phyloP scores from a whole-genome alignment of 2,113 vertebrate species.

The Ciconia boyciana region DNA sequence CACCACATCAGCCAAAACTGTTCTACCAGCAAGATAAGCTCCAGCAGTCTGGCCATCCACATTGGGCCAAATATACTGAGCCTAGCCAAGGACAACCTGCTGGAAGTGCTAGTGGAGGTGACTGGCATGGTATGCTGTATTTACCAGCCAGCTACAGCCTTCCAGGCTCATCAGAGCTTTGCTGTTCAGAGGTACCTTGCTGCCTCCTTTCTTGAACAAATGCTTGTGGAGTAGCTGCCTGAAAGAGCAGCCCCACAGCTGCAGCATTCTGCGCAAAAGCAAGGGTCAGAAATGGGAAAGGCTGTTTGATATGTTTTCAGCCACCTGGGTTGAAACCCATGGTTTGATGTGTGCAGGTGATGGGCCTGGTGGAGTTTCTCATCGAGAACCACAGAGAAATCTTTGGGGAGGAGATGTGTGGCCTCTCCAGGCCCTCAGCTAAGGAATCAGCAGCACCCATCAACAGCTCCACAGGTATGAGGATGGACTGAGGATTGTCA shows the following conservation, averaged over 20 bases:
- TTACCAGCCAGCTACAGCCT: neutral
- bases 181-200: neutral
- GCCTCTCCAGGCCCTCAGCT: constrained; percentile 68
- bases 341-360: constrained; percentile 67
- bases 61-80: constrained; percentile 83
- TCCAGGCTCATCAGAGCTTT: neutral
- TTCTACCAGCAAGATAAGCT: constrained; percentile 80
- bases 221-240: neutral
- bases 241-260: neutral
- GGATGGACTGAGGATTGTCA: neutral
- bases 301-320: neutral
- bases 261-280: neutral
- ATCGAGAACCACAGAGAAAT: constrained; percentile 80
- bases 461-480: constrained; percentile 61
- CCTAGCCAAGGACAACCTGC: constrained; percentile 20
- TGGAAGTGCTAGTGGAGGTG: constrained; percentile 70
- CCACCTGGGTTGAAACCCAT: neutral
- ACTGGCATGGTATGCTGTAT: constrained; percentile 62
- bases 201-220: neutral
- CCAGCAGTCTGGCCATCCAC: constrained; percentile 82
- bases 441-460: constrained; percentile 67
- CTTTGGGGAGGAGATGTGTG: constrained; percentile 77
- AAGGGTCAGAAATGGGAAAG: neutral
- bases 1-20: constrained; percentile 75
- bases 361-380: constrained; percentile 80